A percentile compares a stretch with the other conserved stretches of the same genome.
Evolutionary conservation across 1,140 invertebrate genomes (phyloP).

Genomic region (Dryas iulia): DNA sequence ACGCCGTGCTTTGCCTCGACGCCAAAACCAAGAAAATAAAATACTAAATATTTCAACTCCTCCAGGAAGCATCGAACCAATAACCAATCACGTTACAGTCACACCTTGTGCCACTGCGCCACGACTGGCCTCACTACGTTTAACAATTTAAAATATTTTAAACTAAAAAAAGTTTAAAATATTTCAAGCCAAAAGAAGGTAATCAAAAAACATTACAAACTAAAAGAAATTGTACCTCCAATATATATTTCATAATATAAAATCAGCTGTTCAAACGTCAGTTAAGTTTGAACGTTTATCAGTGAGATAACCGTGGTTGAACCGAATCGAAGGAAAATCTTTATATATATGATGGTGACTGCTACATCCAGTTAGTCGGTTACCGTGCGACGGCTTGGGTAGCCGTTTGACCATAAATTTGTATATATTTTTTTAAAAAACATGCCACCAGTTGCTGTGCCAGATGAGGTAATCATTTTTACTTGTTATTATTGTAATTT

Average conservation of each 20-base stretch:
- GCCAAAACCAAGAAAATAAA: too few relatives aligned
- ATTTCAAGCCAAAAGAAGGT: too few relatives aligned
- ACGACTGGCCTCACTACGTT: too few relatives aligned
- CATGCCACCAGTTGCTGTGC: conserved; percentile 74
- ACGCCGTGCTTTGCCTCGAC: too few relatives aligned
- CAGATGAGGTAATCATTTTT: conserved; percentile 59
- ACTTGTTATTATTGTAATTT: conserved; percentile 13
- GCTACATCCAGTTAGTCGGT: conserved; percentile 51
- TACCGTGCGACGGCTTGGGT: conserved; percentile 34
- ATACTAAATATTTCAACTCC: too few relatives aligned
- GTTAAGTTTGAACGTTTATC: neutral
- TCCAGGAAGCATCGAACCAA: too few relatives aligned
- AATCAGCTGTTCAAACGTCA: conserved; percentile 6
- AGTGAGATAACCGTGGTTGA: conserved; percentile 49
- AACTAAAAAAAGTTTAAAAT: too few relatives aligned
- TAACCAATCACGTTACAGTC: too few relatives aligned
- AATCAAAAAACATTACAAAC: too few relatives aligned
- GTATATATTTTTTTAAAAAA: conserved; percentile 25
- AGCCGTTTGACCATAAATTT: conserved; percentile 12
- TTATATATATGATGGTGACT: conserved; percentile 53
- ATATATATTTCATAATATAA: neutral
- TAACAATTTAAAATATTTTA: too few relatives aligned
- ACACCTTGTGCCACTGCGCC: too few relatives aligned
- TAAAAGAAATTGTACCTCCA: too few relatives aligned
- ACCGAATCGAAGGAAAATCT: conserved; percentile 35